A percentile compares a stretch with the other conserved stretches of the same genome.
Evolutionary conservation across 2,113 vertebrate genomes (phyloP).

Genomic region (Aphelocoma coerulescens): DNA sequence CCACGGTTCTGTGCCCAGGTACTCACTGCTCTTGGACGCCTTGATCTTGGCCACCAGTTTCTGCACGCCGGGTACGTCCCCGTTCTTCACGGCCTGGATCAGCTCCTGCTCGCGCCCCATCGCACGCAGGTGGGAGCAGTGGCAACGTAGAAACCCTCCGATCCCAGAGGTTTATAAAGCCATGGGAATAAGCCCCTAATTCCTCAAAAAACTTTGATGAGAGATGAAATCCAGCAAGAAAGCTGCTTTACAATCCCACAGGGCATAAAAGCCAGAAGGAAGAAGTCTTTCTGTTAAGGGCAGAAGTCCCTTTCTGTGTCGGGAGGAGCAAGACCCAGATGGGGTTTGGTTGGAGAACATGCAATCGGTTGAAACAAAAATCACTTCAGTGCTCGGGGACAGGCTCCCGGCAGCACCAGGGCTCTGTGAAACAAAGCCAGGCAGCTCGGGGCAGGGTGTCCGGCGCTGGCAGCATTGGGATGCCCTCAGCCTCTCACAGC

Average conservation of each 20-base stretch:
- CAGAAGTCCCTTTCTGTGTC: neutral
- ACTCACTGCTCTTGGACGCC: constrained; percentile 79
- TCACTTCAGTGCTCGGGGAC: neutral
- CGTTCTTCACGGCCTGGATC: constrained; percentile 78
- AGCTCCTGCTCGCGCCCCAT: constrained; percentile 81
- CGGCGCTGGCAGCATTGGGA: neutral
- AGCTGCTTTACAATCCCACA: constrained; percentile 2
- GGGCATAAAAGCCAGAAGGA: constrained; percentile 33
- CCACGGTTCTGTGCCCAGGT: neutral
- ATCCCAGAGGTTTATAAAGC: constrained; percentile 18
- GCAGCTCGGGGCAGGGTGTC: neutral
- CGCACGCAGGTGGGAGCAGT: neutral
- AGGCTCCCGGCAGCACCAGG: neutral
- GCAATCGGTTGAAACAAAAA: neutral
- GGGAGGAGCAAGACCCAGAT: neutral
- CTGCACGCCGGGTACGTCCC: constrained; percentile 74
- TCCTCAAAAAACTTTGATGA: neutral
- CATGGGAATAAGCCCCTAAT: neutral
- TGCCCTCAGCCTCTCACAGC: neutral
- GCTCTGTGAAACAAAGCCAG: neutral
- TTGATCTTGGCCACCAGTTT: constrained; percentile 80
- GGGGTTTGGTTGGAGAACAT: neutral
- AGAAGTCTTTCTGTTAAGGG: neutral
- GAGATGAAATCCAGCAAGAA: neutral
- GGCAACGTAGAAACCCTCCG: neutral